phyloP scores from a whole-genome alignment of 2,113 vertebrate species.

The Rhodinocichla rosea region DNA sequence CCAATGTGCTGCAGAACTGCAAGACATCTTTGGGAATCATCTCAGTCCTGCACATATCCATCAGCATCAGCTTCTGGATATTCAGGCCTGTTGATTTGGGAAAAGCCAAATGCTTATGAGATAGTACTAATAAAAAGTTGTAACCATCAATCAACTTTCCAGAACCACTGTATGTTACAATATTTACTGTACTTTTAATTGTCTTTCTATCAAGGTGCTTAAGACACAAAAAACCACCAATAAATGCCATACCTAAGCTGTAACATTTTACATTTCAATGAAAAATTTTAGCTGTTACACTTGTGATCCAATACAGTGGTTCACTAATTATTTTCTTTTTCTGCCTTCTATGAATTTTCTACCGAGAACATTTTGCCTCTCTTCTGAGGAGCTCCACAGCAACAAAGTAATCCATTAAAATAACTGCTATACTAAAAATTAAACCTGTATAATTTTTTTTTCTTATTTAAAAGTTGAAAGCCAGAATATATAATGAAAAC shows the following conservation, averaged over 20 bases:
- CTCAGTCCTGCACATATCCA: neutral
- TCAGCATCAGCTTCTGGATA: neutral
- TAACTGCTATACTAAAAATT: neutral
- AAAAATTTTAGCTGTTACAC: neutral
- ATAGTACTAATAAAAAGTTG: neutral
- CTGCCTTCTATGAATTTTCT: neutral
- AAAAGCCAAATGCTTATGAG: neutral
- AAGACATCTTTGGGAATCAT: neutral
- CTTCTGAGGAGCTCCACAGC: neutral
- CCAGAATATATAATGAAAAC: neutral
- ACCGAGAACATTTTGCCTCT: neutral
- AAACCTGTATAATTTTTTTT: accelerated
- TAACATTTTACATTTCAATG: neutral
- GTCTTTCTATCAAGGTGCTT: neutral
- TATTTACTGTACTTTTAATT: neutral
- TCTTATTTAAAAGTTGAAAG: neutral
- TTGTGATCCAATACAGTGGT: neutral
- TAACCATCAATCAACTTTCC: neutral
- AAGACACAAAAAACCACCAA: neutral
- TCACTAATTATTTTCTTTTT: neutral
- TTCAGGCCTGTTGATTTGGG: neutral
- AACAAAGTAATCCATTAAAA: neutral
- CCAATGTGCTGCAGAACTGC: neutral
- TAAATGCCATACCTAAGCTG: neutral
- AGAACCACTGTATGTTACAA: neutral